Evolutionary conservation across 2,113 vertebrate species (phyloP).

Genomic region (Nyctereutes procyonoides): DNA sequence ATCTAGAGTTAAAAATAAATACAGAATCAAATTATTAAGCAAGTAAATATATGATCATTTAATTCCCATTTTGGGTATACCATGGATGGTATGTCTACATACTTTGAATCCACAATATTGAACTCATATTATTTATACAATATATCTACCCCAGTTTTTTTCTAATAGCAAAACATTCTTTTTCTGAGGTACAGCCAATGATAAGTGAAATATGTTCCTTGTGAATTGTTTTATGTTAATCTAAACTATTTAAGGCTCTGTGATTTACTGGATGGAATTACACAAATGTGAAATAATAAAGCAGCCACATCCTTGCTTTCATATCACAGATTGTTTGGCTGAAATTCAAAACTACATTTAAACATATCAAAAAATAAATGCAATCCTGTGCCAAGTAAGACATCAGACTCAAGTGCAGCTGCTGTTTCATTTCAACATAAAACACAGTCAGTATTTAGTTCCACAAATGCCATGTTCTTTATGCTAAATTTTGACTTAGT

Average conservation of each 20-base stretch:
- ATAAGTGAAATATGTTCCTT: conserved; percentile 65
- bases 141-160: not conserved
- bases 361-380: conserved; percentile 75
- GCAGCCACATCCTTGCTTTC: conserved; percentile 64
- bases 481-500: not conserved
- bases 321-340: conserved; percentile 68
- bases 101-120: not conserved
- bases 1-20: not conserved
- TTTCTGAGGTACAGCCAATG: conserved; percentile 10
- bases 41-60: not conserved
- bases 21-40: conserved; percentile 16
- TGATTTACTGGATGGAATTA: conserved; percentile 65
- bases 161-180: conserved; percentile 26
- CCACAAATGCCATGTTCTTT: not conserved
- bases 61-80: not conserved
- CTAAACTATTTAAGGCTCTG: conserved; percentile 63
- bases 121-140: not conserved
- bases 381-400: conserved; percentile 49
- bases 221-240: conserved; percentile 59
- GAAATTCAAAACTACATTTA: conserved; percentile 77
- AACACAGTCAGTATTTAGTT: not conserved
- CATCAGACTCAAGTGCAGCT: conserved; percentile 38
- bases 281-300: conserved; percentile 76
- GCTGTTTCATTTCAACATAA: conserved; percentile 58
- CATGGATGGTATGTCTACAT: not conserved